Conservation (phyloP, 2,797 vertebrate genomes). For the Neoniphon sammara region DNA sequence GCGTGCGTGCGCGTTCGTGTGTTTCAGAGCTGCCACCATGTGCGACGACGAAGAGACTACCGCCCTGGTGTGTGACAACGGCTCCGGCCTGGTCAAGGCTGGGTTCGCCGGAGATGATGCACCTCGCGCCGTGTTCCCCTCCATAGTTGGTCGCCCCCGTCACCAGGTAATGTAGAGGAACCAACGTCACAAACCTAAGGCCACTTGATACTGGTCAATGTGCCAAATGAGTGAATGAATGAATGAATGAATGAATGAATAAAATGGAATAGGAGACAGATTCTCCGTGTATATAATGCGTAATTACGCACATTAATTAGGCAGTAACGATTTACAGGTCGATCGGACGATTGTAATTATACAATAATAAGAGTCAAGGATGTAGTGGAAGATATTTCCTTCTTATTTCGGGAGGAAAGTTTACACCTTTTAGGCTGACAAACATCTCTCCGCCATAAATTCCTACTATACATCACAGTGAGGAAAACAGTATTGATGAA, state of each 20-base stretch:
- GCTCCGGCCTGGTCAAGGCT: conserved; percentile 93
- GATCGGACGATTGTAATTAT: too few species aligned
- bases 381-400: too few species aligned
- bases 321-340: not conserved
- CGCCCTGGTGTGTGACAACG: conserved; percentile 94
- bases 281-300: not conserved
- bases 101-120: conserved; percentile 95
- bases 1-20: conserved; percentile 9
- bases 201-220: not conserved
- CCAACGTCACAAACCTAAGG: not conserved
- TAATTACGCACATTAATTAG: conserved; percentile 16
- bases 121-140: conserved; percentile 92
- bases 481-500: too few species aligned
- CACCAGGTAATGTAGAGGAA: conserved; percentile 87
- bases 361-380: too few species aligned
- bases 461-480: too few species aligned
- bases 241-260: not conserved
- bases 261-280: not conserved
- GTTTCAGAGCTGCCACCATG: conserved; percentile 81
- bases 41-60: conserved; percentile 96
- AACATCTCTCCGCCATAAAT: too few species aligned
- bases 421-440: too few species aligned
- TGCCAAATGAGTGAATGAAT: not conserved
- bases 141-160: conserved; percentile 92
- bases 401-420: too few species aligned